Percentiles rank a stretch among this genome's conserved stretches.
Conservation (phyloP, 1,140 invertebrate genomes). For the Hydropsyche tenuis region DNA sequence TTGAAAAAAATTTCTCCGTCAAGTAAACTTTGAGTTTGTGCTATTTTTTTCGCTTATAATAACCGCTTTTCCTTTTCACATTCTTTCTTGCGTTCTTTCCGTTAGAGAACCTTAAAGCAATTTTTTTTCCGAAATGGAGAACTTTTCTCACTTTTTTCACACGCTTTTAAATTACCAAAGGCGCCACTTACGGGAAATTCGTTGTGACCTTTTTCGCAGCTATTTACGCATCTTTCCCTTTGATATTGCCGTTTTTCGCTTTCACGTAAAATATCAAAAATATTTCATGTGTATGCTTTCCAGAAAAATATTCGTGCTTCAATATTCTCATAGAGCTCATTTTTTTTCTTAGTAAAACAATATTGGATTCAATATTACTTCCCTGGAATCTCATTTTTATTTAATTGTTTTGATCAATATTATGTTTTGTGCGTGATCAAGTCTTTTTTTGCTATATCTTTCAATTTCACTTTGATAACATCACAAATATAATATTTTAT, state of each 20-base stretch:
- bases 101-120: background rate
- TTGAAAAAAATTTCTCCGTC: background rate
- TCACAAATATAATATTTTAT: no score
- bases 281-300: background rate
- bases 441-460: no score
- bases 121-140: constrained; percentile 4
- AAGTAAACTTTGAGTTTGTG: background rate
- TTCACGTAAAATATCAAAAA: background rate
- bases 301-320: background rate
- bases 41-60: constrained; percentile 20
- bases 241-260: constrained; percentile 7
- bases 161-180: constrained; percentile 26
- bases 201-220: constrained; percentile 8
- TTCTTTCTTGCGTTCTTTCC: background rate
- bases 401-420: no score
- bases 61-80: background rate
- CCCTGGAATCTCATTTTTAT: no score
- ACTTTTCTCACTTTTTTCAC: constrained; percentile 19
- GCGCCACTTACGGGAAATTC: constrained; percentile 17
- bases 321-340: background rate
- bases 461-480: no score
- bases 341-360: no score
- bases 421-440: no score
- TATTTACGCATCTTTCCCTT: constrained; percentile 9
- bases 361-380: no score